Base-by-base conservation (phyloP, 1,140 invertebrate species). In the Sarcophaga bullata region DNA sequence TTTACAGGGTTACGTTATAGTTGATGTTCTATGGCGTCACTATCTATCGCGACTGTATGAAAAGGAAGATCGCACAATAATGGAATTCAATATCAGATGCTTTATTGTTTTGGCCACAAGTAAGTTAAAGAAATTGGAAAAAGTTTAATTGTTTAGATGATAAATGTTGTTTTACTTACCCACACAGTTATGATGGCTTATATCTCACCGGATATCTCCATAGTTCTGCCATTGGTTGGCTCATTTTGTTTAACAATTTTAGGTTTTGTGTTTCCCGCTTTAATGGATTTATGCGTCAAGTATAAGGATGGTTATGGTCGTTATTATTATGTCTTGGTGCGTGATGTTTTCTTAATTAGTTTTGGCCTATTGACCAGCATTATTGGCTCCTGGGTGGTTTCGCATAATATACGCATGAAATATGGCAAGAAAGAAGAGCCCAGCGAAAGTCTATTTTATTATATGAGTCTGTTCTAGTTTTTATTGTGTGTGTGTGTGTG, bases 1-100 rank as follows among this genome's bases (percentile, higher is more conserved):
- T 5, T 91, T 98, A n/a, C 97, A 98, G 91, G 94, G 96, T 83
- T 98, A 97, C 89, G 96, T 98, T 6, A 96, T 97, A 0, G 93
- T 97, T 17, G 93, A 95, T 84, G 96, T 98, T 72, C 92, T 97
- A 46, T 97, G 96, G 96, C 93, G 94, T 17, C 82, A 76, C 17
- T 82, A 82, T 52, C 8, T 78, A 9, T 62, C 82, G 19, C 25
- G 68, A 19, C 49, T 50, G 52, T 54, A 80, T 9, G 49, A 48
- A 8, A n/a, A 78, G 54, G 76, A 82, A 17, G 17, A 72, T 10
- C 58, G 50, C n/a, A 37, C n/a, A 25, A 73, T 58, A 7, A 58
- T 82, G 75, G 75, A 82, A 15, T 80, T 68, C 46, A 75, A 76
- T n/a, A 17, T 82, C 6, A 73, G 82, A 7, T n/a, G 62, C 4